Base-by-base conservation (phyloP, 2,888 invertebrate species). In the Ophion obscuratus region DNA sequence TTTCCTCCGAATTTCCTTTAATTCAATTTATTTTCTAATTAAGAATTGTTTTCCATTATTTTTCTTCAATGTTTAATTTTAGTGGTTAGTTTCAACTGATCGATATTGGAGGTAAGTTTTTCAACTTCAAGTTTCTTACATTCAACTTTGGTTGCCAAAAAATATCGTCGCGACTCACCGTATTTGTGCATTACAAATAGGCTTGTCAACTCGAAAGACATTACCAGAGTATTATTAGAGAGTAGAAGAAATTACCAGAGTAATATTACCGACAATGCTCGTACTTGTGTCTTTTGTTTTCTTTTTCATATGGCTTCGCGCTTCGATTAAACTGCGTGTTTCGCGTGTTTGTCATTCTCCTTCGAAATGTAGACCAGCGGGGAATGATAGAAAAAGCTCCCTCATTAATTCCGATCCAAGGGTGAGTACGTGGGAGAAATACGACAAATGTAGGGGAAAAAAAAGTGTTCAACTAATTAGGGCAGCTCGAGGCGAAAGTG, bases 401-500 rank as follows among this genome's bases (percentile, higher is more conserved):
- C 40, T 14, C 10, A 27, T 47, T 47, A 73, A 78, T 73, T 44
- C 20, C 17, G 36, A 67, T 44, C 27, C 57, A 17, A 79, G 74
- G 74, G 10, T 75, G 64, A 62, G 62, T 62, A 53, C 61, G 61
- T 5, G 36, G 6, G 11, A 24, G 3, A 59, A 70, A 59, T 47
- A 71, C 40, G 64, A 24, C 1, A 64, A 75, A 57, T 27, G 59
- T 17, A 74, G 61, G 17, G 40, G 67, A 59, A 76, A 79, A 66
- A 75, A 67, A 62, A 71, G 70, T 76, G 80, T 44, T 3, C 4
- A 36, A 36, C 44, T 24, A 77, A 77, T 9, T 66, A 62, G 47
- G 62, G 77, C 73, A 67, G 81, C 67, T 81, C 81, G 84, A 81
- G 84, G 84, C 36, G 24, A 31, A 31, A 4, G 31, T 31, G 47